Base-by-base conservation (phyloP, 1,140 invertebrate species). In the Lysiphlebus fabarum region DNA sequence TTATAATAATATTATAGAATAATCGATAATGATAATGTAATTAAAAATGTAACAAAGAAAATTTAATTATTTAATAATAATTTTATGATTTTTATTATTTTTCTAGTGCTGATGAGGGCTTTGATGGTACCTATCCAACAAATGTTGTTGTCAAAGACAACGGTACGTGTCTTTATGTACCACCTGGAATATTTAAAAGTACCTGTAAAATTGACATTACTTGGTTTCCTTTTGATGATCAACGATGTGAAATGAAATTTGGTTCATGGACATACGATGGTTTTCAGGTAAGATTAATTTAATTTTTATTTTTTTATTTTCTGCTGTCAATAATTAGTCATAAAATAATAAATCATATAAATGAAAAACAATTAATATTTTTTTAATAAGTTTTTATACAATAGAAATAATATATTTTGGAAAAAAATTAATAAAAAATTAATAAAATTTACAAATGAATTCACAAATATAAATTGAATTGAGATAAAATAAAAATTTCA, bases 181-280 rank as follows among this genome's bases (percentile, higher is more conserved):
- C 96, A 72, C 96, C 96, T 65, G 91, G 92, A 82, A 98, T 98
- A 83, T 97, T 98, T 87, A 96, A 95, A 85, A 96, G 93, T 86
- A 96, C 93, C 82, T 98, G 96, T 87, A 92, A 94, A 85, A 98
- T 60, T 40, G 58, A 60, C 38, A 60, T 60, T 43, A 60, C 58
- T 9, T 60, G 58, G 58, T 93, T 93, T 78, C 91, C 91, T 11
- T 93, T 93, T 76, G 91, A 93, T 74, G 88, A 91, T 75, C 91
- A 93, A 77, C 91, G 90, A 36, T 94, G 91, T 78, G 87, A 89
- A 70, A 90, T 97, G 86, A 96, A 95, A 79, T 95, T 95, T 74
- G 93, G 93, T 71, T 93, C 91, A 68, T 95, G 93, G 93, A 94
- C 92, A 57, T 94, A 95, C 79, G 90, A 92, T 78, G 93, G 93